These are phyloP conservation scores for Chrosomus eos DNA, from an alignment of 2,797 vertebrate genomes.

Conservation along the genomic window DNA sequence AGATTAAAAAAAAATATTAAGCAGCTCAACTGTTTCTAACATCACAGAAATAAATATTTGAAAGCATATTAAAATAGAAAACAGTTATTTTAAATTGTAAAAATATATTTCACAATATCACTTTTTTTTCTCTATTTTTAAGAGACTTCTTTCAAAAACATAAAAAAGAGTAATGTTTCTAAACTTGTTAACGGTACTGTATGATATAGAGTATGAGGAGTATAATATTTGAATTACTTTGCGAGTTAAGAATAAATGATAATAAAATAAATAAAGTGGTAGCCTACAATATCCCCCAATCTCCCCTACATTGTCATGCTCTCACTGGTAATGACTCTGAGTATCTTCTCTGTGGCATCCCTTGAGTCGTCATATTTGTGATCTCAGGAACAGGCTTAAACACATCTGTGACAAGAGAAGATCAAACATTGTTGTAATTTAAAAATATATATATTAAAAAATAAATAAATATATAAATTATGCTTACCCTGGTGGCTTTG, in stretches of 20 bases:
- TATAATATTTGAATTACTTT: neutral
- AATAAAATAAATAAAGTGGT: neutral
- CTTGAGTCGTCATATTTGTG: constrained; percentile 12
- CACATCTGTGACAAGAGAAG: constrained; percentile 60
- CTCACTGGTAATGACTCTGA: constrained; percentile 63
- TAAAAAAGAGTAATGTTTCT: no score
- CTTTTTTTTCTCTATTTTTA: no score
- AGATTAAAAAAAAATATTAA: no score
- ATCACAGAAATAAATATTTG: no score
- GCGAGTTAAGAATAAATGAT: neutral
- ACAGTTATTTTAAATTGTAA: no score
- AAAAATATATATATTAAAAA: neutral
- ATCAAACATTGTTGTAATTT: neutral
- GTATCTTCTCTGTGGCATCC: constrained; percentile 48
- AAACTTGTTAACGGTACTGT: no score
- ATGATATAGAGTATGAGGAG: neutral
- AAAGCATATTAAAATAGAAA: no score
- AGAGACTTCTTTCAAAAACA: no score
- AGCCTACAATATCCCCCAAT: neutral
- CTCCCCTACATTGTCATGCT: neutral
- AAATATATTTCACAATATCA: no score
- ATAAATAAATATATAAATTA: neutral
- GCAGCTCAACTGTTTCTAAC: no score
- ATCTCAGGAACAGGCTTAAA: constrained; percentile 58
- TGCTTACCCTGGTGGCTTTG: constrained; percentile 9